phyloP scores from a whole-genome alignment of 2,888 invertebrate genomes.

The Lycophotia porphyrea region DNA sequence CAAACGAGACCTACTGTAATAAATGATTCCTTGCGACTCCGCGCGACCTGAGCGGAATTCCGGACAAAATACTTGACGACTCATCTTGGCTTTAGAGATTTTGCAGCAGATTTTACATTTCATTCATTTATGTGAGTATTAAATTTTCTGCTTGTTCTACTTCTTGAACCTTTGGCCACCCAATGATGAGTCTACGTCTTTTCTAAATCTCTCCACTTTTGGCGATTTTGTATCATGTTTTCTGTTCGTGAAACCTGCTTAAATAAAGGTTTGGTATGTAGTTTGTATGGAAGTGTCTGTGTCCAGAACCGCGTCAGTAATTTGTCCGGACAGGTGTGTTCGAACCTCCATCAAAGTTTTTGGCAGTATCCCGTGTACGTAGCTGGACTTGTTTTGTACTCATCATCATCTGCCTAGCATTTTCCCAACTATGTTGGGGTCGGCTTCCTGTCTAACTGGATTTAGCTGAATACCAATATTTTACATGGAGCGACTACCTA shows the following conservation, averaged over 20 bases:
- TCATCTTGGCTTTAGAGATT: constrained; percentile 35
- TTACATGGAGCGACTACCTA: too few species aligned
- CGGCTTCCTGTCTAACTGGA: too few species aligned
- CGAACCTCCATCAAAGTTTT: too few species aligned
- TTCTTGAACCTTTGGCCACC: too few species aligned
- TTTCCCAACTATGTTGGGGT: too few species aligned
- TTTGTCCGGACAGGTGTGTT: neutral
- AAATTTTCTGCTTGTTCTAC: neutral
- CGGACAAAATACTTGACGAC: constrained; percentile 44
- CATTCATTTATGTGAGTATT: neutral
- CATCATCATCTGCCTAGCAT: too few species aligned
- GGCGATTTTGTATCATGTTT: neutral
- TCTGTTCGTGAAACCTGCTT: neutral
- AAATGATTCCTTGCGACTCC: constrained; percentile 34
- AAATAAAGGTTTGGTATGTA: neutral
- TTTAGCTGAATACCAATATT: too few species aligned
- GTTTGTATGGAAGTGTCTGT: neutral
- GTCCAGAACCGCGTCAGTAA: neutral
- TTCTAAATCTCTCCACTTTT: too few species aligned
- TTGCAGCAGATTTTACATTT: constrained; percentile 16
- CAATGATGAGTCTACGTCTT: too few species aligned
- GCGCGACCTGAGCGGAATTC: constrained; percentile 39
- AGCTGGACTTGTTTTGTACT: too few species aligned
- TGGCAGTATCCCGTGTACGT: too few species aligned
- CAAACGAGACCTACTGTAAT: constrained; percentile 12